These are phyloP conservation scores for Tetramorium bicarinatum DNA, from an alignment of 2,888 invertebrate genomes.

Conservation along the genomic window DNA sequence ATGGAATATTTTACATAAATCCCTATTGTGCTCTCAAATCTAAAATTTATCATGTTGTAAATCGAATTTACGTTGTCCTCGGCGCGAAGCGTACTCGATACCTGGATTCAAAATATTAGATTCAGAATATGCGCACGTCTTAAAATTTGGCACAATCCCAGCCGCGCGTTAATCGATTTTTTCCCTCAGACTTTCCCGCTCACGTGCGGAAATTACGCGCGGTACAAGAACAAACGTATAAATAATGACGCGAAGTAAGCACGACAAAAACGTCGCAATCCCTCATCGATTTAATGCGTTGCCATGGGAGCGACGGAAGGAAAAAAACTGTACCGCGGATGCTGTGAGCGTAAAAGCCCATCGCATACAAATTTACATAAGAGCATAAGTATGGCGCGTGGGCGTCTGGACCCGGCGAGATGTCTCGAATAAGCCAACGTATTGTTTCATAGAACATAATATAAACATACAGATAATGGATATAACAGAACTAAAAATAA, in stretches of 20 bases:
- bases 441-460: constrained; percentile 8
- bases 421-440: background rate
- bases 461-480: background rate
- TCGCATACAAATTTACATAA: constrained; percentile 53
- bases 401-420: constrained; percentile 28
- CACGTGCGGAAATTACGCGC: constrained; percentile 51
- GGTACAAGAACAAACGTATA: constrained; percentile 53
- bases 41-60: background rate
- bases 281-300: constrained; percentile 56
- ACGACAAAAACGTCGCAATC: constrained; percentile 51
- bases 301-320: constrained; percentile 43
- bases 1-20: too few relatives aligned
- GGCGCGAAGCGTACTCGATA: background rate
- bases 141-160: constrained; percentile 30
- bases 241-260: constrained; percentile 53
- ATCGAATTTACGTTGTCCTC: background rate
- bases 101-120: background rate
- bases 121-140: constrained; percentile 13
- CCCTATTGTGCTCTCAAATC: background rate
- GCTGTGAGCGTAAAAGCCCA: constrained; percentile 46
- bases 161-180: constrained; percentile 50
- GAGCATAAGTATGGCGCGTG: constrained; percentile 44
- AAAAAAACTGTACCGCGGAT: constrained; percentile 34
- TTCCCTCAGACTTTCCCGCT: constrained; percentile 17
- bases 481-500: background rate